Conservation (phyloP, 2,888 invertebrate genomes). For the Eristalis intricaria region DNA sequence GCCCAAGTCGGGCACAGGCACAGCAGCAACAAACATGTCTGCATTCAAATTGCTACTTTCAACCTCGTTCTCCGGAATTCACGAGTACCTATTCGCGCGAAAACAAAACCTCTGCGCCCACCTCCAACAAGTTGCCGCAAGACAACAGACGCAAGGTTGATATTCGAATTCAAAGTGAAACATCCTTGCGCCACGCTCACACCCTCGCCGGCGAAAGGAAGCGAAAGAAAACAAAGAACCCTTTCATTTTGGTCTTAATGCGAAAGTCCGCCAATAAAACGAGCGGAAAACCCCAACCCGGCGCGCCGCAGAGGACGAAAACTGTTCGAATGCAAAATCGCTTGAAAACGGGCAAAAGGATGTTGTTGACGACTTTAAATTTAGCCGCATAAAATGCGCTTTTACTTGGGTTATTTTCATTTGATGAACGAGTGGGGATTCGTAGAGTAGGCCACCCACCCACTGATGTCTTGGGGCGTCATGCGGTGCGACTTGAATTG, state of each 20-base stretch:
- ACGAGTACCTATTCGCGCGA: conserved; percentile 10
- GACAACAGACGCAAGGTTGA: conserved; percentile 7
- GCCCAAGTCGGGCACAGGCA: background rate
- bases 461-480: background rate
- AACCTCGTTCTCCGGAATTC: background rate
- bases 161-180: conserved; percentile 28
- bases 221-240: conserved; percentile 9
- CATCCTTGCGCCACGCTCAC: background rate
- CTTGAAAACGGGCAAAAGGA: conserved; percentile 28
- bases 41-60: conserved; percentile 53
- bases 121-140: background rate
- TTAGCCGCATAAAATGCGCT: conserved; percentile 54
- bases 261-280: conserved; percentile 25
- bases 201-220: background rate
- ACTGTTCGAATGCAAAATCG: conserved; percentile 53
- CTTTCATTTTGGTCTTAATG: conserved; percentile 32
- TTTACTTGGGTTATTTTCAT: conserved; percentile 41
- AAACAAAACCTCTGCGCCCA: conserved; percentile 3
- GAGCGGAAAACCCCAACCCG: background rate
- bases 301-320: conserved; percentile 16
- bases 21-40: conserved; percentile 15
- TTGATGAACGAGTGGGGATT: conserved; percentile 18
- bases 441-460: background rate
- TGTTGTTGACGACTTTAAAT: conserved; percentile 39
- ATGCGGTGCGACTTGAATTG: background rate